phyloP scores from a whole-genome alignment of 2,113 vertebrate species.

The Meriones unguiculatus region DNA sequence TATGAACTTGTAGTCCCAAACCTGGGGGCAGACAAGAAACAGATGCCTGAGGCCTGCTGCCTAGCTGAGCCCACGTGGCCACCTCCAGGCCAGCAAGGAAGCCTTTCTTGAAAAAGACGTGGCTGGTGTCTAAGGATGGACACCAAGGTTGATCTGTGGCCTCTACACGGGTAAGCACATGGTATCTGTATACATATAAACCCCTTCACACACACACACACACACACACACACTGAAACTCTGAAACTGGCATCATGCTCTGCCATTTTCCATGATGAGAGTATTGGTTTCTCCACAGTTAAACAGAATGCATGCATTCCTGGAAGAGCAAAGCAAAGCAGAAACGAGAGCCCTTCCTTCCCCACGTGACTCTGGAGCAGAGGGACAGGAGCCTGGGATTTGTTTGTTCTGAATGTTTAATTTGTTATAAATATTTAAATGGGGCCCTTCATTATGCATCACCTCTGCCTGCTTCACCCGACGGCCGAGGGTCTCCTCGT shows the following conservation, averaged over 20 bases:
- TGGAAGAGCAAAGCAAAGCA: neutral
- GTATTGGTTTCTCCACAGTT: neutral
- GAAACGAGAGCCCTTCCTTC: neutral
- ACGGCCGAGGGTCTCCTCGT: neutral
- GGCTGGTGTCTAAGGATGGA: neutral
- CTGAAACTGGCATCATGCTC: neutral
- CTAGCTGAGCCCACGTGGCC: too few species aligned
- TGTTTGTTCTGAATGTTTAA: conserved; percentile 54
- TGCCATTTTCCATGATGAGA: neutral
- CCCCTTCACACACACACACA: neutral
- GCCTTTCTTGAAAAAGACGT: neutral
- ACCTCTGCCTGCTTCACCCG: neutral
- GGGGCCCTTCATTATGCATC: neutral
- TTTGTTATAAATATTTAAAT: conserved; percentile 29
- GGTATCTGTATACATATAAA: too few species aligned
- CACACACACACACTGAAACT: neutral
- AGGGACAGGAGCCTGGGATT: neutral
- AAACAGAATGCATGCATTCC: neutral
- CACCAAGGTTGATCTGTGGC: neutral
- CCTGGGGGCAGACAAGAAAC: neutral
- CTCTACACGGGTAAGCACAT: neutral
- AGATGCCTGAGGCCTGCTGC: neutral
- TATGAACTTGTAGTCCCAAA: neutral
- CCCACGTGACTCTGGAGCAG: neutral
- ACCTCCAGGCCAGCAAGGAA: neutral